Evolutionary conservation across 2,113 vertebrate genomes (phyloP).

Genomic region (Sinocyclocheilus rhinocerous): DNA sequence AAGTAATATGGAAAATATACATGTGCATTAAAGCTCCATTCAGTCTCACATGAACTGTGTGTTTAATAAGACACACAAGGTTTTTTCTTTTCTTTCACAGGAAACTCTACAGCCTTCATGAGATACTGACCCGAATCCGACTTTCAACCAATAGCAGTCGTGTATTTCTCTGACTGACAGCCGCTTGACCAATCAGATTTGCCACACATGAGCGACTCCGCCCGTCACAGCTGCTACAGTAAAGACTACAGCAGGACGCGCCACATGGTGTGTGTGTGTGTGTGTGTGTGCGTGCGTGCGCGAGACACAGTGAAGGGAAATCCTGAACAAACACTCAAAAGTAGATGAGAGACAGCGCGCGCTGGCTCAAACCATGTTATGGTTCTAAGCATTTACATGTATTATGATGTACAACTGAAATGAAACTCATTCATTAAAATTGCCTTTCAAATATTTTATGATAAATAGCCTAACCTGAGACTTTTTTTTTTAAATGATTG

Average conservation of each 20-base stretch:
- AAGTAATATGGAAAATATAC: not conserved
- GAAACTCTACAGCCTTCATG: conserved; percentile 22
- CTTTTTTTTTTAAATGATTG: not conserved
- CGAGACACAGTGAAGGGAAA: not conserved
- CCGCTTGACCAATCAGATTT: not conserved
- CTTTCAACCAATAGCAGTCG: conserved; percentile 3
- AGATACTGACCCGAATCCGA: not conserved
- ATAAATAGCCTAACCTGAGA: not conserved
- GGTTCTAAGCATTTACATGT: not conserved
- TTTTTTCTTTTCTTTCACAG: conserved; percentile 1
- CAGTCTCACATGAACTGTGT: not conserved
- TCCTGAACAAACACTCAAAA: conserved; percentile 17
- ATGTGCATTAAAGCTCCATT: not conserved
- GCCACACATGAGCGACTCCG: not conserved
- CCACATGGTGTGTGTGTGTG: conserved; percentile 11
- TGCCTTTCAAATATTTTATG: not conserved
- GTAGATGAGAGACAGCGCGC: not conserved
- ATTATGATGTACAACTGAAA: not conserved
- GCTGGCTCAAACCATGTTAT: not conserved
- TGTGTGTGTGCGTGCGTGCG: not conserved
- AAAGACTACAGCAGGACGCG: conserved; percentile 34
- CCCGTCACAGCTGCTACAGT: conserved; percentile 28
- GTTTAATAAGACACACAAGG: not conserved
- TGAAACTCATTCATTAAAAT: not conserved
- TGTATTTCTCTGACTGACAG: conserved; percentile 18